These are phyloP conservation scores for Dromaius novaehollandiae DNA, from an alignment of 2,113 vertebrate species.

Conservation along the genomic window DNA sequence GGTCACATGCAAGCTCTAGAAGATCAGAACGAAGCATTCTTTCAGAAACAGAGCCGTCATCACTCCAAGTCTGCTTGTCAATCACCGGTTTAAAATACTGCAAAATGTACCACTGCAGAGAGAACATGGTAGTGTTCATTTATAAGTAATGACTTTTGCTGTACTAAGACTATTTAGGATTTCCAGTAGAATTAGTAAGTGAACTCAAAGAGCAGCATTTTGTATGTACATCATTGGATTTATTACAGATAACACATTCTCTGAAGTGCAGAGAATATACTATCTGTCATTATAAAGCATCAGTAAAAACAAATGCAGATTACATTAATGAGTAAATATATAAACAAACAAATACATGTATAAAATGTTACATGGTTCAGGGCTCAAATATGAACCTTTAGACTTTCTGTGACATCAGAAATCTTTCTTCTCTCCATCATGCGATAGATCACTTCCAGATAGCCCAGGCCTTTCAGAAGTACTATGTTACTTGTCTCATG, in stretches of 20 bases:
- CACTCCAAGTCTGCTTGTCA: constrained; percentile 54
- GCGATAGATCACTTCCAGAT: constrained; percentile 3
- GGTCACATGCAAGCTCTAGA: constrained; percentile 13
- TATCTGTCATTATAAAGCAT: background rate
- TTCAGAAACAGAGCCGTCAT: constrained; percentile 1
- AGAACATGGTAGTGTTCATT: background rate
- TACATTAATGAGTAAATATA: background rate
- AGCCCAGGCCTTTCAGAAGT: constrained; percentile 23
- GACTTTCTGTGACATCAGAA: constrained; percentile 34
- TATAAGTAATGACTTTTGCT: background rate
- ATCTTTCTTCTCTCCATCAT: constrained; percentile 31
- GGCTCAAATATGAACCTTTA: constrained; percentile 43
- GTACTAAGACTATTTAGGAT: background rate
- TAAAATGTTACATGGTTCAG: background rate
- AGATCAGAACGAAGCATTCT: background rate
- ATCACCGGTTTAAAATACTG: constrained; percentile 57
- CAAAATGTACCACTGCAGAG: constrained; percentile 45
- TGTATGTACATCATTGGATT: background rate
- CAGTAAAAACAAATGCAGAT: background rate
- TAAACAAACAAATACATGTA: background rate
- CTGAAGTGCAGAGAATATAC: background rate
- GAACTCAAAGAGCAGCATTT: background rate
- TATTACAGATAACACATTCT: background rate
- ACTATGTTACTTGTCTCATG: background rate
- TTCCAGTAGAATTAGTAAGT: background rate